These are phyloP conservation scores for Rhinoderma darwinii DNA, from an alignment of 2,113 vertebrate genomes.

Conservation along the genomic window DNA sequence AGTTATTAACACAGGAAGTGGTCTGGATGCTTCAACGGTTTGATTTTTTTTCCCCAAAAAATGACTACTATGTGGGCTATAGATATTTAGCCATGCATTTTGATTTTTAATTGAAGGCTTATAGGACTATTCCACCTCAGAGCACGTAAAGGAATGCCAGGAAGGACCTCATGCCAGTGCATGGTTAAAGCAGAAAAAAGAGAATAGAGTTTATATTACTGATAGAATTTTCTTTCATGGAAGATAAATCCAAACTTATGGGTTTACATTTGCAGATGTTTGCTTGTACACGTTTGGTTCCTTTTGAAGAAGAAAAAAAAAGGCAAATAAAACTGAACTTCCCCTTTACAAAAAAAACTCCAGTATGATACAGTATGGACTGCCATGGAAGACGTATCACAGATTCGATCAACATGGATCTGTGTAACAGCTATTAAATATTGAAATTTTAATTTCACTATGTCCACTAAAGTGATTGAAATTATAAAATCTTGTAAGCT, in stretches of 20 bases:
- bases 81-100: constrained; percentile 22
- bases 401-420: no score
- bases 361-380: no score
- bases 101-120: constrained; percentile 25
- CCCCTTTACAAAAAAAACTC: no score
- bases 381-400: no score
- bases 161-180: not conserved
- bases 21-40: constrained; percentile 34
- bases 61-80: constrained; percentile 13
- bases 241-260: not conserved
- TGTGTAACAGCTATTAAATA: no score
- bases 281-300: no score
- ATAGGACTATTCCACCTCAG: not conserved
- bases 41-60: constrained; percentile 15
- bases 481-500: no score
- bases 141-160: not conserved
- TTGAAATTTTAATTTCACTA: no score
- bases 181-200: not conserved
- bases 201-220: not conserved
- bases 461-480: no score
- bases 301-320: no score
- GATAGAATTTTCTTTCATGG: not conserved
- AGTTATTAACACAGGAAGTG: constrained; percentile 56
- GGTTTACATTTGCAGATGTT: no score
- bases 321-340: no score